These are phyloP conservation scores for Calliphora vicina DNA, from an alignment of 1,140 invertebrate genomes.

Conservation along the genomic window DNA sequence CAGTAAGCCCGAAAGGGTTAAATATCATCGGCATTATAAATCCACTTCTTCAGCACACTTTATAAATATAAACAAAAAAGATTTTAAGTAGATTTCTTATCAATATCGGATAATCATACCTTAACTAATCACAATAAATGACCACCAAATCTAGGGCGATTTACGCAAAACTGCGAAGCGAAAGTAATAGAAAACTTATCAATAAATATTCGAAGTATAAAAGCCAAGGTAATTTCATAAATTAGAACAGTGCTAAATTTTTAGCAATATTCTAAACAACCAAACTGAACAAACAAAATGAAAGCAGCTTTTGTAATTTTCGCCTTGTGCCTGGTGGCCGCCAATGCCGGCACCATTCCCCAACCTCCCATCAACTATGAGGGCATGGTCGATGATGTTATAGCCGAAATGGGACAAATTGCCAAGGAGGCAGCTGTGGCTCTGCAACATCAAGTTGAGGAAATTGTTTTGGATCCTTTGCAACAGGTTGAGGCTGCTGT, in stretches of 20 bases:
- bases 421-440: conserved; percentile 46
- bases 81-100: background rate
- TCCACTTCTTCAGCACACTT: too few relatives aligned
- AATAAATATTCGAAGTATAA: background rate
- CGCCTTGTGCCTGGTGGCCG: conserved; percentile 20
- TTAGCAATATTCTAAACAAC: background rate
- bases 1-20: too few relatives aligned
- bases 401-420: conserved; percentile 46
- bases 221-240: background rate
- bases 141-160: too few relatives aligned
- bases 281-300: conserved; percentile 12
- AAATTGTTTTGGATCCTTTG: conserved; percentile 54
- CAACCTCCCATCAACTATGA: conserved; percentile 33
- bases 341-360: background rate
- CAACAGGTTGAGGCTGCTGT: conserved; percentile 51
- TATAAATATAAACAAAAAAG: too few relatives aligned
- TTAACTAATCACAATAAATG: background rate
- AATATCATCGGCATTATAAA: too few relatives aligned
- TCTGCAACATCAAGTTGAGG: conserved; percentile 49
- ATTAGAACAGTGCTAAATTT: background rate
- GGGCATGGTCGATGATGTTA: conserved; percentile 43
- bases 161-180: too few relatives aligned
- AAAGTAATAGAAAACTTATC: background rate
- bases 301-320: conserved; percentile 18
- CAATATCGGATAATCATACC: background rate